phyloP scores from a whole-genome alignment of 2,797 vertebrate genomes.

The Mus spretus region DNA sequence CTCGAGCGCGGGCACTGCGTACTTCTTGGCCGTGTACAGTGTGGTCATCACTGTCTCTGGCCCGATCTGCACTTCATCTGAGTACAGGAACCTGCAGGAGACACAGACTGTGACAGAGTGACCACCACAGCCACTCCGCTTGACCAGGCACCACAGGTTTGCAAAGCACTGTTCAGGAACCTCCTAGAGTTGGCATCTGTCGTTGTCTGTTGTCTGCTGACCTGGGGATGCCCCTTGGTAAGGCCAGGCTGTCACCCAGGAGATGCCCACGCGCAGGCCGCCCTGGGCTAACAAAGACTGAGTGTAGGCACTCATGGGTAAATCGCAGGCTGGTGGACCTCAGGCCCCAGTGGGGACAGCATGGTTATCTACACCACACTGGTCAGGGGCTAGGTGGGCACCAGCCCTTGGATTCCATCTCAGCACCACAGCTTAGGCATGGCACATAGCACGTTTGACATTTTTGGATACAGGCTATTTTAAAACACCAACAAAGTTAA shows the following conservation, averaged over 20 bases:
- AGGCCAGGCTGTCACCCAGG: background rate
- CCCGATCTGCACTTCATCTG: slow-evolving; percentile 98
- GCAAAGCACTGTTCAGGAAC: too few species aligned
- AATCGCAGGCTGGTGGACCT: background rate
- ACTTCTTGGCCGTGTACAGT: slow-evolving; percentile 99
- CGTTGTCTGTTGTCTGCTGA: background rate
- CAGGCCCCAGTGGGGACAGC: background rate
- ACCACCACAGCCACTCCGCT: background rate
- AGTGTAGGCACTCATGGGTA: background rate
- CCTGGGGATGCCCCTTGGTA: accelerated
- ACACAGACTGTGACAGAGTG: background rate
- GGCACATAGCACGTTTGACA: too few species aligned
- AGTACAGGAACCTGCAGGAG: slow-evolving; percentile 96
- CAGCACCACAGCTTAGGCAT: background rate
- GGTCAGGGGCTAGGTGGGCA: background rate
- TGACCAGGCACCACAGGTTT: accelerated
- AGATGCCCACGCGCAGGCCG: background rate
- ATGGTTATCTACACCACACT: background rate
- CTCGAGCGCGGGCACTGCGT: slow-evolving; percentile 97
- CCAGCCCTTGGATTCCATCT: accelerated
- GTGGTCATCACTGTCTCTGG: slow-evolving; percentile 99
- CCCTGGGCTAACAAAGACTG: too few species aligned
- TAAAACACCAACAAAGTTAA: background rate
- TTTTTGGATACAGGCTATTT: background rate
- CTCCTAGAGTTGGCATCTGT: background rate